Conservation (phyloP, 2,888 invertebrate species). For the Catocala fraxini region DNA sequence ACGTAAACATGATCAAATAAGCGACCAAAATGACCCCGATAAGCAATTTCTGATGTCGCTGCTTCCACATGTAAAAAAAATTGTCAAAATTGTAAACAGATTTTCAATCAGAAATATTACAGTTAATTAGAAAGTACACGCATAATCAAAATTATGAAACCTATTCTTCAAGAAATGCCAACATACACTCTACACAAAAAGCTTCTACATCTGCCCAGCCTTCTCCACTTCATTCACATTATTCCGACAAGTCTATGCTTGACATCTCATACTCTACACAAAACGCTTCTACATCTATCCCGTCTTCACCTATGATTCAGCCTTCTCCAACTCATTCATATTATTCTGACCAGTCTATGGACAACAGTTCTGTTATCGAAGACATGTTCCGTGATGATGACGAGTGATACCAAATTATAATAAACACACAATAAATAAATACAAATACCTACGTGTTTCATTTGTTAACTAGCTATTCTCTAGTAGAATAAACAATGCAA, state of each 20-base stretch:
- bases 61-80: conserved; percentile 47
- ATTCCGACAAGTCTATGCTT: conserved; percentile 48
- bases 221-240: conserved; percentile 41
- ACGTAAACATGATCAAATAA: conserved; percentile 48
- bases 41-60: conserved; percentile 46
- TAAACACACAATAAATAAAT: conserved; percentile 36
- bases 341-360: conserved; percentile 43
- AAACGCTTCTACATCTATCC: conserved; percentile 40
- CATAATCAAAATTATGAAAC: conserved; percentile 46
- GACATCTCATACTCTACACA: conserved; percentile 49
- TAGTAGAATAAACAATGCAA: conserved; percentile 17
- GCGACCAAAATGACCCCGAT: conserved; percentile 40
- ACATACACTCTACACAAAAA: conserved; percentile 46
- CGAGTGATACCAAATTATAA: conserved; percentile 45
- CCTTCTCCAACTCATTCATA: conserved; percentile 41
- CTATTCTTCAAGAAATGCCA: conserved; percentile 2
- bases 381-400: conserved; percentile 48
- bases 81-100: no score
- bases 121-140: conserved; percentile 48
- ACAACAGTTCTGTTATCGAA: conserved; percentile 44
- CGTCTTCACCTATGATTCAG: conserved; percentile 11
- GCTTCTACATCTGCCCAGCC: conserved; percentile 46
- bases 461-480: conserved; percentile 46
- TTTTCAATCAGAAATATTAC: no score
- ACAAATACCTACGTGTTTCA: conserved; percentile 47